phyloP scores from a whole-genome alignment of 2,797 vertebrate genomes.

The Enteromius paludinosus region DNA sequence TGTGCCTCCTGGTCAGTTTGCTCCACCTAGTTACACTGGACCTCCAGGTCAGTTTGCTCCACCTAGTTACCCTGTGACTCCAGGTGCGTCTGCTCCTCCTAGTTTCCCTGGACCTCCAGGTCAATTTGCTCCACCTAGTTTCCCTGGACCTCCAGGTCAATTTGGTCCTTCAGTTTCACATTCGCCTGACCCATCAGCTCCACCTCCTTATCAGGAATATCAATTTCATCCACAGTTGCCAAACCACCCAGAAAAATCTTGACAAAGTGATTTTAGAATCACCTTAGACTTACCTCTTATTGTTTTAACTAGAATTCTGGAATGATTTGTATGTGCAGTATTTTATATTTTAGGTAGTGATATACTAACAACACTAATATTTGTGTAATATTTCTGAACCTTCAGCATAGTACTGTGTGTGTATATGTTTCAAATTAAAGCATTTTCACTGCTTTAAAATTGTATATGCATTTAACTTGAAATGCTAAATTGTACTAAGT shows the following conservation, averaged over 20 bases:
- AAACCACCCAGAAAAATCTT: constrained; percentile 19
- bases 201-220: constrained; percentile 35
- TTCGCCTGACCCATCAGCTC: not conserved
- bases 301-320: not conserved
- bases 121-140: not conserved
- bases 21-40: not conserved
- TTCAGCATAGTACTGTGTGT: not conserved
- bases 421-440: not conserved
- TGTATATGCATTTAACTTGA: not conserved
- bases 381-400: not conserved
- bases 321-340: not conserved
- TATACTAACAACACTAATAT: too few species aligned
- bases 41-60: constrained; percentile 1
- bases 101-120: not conserved
- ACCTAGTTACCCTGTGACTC: not conserved
- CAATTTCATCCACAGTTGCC: constrained; percentile 28
- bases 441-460: not conserved
- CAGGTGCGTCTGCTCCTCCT: too few species aligned
- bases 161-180: constrained; percentile 24
- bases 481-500: not conserved
- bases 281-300: not conserved
- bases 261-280: not conserved
- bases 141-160: not conserved
- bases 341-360: not conserved
- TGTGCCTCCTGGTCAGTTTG: not conserved